Conservation (phyloP, 2,113 vertebrate genomes). For the Catharus bicknelli region DNA sequence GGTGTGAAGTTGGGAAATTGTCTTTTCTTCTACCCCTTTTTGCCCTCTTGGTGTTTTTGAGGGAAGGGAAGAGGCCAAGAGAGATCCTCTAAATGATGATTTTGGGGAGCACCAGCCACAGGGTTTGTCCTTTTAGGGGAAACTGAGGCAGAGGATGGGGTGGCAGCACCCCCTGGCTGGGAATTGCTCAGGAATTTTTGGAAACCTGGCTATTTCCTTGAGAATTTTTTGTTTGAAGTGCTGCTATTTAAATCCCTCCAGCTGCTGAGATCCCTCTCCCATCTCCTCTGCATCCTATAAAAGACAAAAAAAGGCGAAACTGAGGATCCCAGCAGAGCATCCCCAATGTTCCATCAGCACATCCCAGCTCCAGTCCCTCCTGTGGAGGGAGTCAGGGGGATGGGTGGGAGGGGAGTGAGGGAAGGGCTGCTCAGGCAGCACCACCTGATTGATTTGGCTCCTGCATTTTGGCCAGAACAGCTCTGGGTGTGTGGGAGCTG, state of each 20-base stretch:
- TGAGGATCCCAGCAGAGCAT: not conserved
- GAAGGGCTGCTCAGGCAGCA: not conserved
- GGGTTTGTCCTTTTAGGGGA: not conserved
- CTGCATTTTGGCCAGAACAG: not conserved
- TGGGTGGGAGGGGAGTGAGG: not conserved
- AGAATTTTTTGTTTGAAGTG: not conserved
- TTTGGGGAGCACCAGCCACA: not conserved
- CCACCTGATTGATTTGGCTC: not conserved
- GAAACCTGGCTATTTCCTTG: not conserved
- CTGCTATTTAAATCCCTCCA: not conserved
- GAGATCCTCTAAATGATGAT: not conserved
- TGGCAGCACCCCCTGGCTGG: not conserved
- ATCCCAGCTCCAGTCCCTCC: not conserved
- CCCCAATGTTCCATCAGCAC: rapidly evolving
- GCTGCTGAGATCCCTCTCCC: not conserved
- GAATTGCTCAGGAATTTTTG: not conserved
- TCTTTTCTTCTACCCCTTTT: not conserved
- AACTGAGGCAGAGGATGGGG: not conserved
- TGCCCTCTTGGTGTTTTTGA: not conserved
- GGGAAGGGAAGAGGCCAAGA: not conserved
- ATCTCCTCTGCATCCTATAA: not conserved
- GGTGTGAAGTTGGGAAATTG: not conserved
- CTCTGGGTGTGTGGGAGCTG: not conserved
- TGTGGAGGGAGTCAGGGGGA: not conserved
- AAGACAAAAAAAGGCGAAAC: not conserved